A percentile compares a stretch with the other conserved stretches of the same genome.
phyloP scores from a whole-genome alignment of 2,888 invertebrate genomes.

The Idaea aversata region DNA sequence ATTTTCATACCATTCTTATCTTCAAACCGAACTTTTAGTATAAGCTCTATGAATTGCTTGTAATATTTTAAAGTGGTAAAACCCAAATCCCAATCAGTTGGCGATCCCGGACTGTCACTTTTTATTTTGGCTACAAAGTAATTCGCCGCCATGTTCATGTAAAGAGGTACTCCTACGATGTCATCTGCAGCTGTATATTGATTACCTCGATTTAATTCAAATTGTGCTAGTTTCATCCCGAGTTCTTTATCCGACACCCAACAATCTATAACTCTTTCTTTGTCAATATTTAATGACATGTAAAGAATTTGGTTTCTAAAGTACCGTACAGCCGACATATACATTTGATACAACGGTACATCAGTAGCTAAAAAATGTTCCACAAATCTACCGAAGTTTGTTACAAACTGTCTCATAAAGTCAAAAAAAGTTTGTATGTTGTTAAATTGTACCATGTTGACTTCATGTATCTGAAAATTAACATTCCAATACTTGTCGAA shows the following conservation, averaged over 20 bases:
- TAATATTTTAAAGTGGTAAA: not conserved
- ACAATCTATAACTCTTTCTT: not conserved
- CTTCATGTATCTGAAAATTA: not conserved
- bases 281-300: not conserved
- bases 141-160: not conserved
- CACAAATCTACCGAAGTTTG: not conserved
- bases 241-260: not conserved
- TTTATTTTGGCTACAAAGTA: not conserved
- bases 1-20: not conserved
- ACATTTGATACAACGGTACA: not conserved
- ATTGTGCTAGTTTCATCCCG: not conserved
- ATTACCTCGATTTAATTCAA: not conserved
- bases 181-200: not conserved
- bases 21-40: not conserved
- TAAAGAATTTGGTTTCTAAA: not conserved
- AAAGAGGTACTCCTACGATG: not conserved
- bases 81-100: not conserved
- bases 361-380: not conserved
- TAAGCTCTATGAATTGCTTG: not conserved
- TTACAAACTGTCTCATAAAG: not conserved
- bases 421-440: conserved; percentile 1
- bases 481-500: not conserved
- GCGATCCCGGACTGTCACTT: not conserved
- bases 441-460: not conserved
- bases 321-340: not conserved